These are phyloP conservation scores for Penaeus monodon DNA, from an alignment of 2,888 invertebrate species.

Conservation along the genomic window DNA sequence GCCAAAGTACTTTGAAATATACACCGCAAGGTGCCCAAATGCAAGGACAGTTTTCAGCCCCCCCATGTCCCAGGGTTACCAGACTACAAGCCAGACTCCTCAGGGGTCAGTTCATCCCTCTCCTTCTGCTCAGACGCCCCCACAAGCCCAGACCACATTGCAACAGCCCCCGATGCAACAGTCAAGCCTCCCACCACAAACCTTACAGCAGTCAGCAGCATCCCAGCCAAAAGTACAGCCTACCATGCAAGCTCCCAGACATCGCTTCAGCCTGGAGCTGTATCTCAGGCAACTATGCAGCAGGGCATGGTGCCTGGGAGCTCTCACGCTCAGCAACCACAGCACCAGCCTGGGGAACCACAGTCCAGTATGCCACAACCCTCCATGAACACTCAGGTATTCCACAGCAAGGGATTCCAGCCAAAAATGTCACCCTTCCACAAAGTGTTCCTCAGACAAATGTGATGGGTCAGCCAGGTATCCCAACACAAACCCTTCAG, in stretches of 20 bases:
- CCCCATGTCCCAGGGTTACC: constrained; percentile 44
- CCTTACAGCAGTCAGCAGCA: constrained; percentile 27
- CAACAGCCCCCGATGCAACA: constrained; percentile 31
- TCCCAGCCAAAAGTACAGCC: constrained; percentile 30
- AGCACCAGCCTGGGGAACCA: constrained; percentile 39
- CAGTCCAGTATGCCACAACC: constrained; percentile 36
- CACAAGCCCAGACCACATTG: constrained; percentile 48
- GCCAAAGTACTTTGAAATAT: constrained; percentile 43
- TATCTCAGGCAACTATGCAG: not conserved
- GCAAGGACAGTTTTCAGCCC: constrained; percentile 46
- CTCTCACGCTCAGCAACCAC: constrained; percentile 32
- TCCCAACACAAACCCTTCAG: constrained; percentile 28
- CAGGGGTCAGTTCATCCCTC: constrained; percentile 53
- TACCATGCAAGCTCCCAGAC: constrained; percentile 34
- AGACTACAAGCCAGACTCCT: constrained; percentile 33
- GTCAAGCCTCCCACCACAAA: constrained; percentile 23
- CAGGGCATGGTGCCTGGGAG: constrained; percentile 36
- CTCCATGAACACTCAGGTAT: constrained; percentile 35
- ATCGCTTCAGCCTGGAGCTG: constrained; percentile 27
- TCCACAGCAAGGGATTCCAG: constrained; percentile 22
- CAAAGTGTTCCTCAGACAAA: constrained; percentile 31
- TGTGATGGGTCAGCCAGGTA: constrained; percentile 27
- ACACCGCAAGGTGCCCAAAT: constrained; percentile 42
- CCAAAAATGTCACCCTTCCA: constrained; percentile 3
- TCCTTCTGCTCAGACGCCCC: constrained; percentile 54